These are phyloP conservation scores for Argynnis bischoffii DNA, from an alignment of 2,888 invertebrate species.

Conservation along the genomic window DNA sequence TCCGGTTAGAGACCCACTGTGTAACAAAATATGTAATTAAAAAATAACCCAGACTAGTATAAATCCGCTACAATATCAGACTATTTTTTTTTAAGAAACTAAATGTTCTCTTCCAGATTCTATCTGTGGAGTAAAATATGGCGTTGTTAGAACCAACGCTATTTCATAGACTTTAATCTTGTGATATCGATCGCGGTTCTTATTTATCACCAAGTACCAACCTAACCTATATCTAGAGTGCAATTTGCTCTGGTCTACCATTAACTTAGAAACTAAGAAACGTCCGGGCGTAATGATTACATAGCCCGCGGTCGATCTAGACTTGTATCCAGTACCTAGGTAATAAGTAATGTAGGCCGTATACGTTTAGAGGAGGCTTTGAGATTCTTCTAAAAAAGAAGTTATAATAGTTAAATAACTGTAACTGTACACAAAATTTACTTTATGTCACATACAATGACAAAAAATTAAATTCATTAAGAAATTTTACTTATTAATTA, in stretches of 20 bases:
- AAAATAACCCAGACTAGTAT: too few relatives aligned
- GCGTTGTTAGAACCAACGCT: neutral
- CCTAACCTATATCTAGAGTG: slow-evolving; percentile 7
- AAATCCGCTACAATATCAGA: too few relatives aligned
- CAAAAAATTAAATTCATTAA: too few relatives aligned
- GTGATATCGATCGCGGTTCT: slow-evolving; percentile 2
- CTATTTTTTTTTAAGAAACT: neutral
- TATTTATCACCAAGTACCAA: neutral
- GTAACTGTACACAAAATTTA: too few relatives aligned
- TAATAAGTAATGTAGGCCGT: too few relatives aligned
- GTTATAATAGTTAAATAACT: too few relatives aligned
- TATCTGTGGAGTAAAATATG: neutral
- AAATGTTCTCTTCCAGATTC: neutral
- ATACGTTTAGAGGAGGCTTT: too few relatives aligned
- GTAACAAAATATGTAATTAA: too few relatives aligned
- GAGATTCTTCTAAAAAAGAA: too few relatives aligned
- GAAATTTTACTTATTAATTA: too few relatives aligned
- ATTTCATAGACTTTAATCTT: neutral
- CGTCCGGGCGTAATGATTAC: slow-evolving; percentile 5
- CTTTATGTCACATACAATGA: too few relatives aligned
- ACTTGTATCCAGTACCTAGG: neutral
- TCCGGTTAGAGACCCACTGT: too few relatives aligned
- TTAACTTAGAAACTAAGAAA: slow-evolving; percentile 12
- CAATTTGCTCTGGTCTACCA: slow-evolving; percentile 1
- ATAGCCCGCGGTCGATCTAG: neutral